phyloP scores from a whole-genome alignment of 2,113 vertebrate species.

The Crypturellus undulatus region DNA sequence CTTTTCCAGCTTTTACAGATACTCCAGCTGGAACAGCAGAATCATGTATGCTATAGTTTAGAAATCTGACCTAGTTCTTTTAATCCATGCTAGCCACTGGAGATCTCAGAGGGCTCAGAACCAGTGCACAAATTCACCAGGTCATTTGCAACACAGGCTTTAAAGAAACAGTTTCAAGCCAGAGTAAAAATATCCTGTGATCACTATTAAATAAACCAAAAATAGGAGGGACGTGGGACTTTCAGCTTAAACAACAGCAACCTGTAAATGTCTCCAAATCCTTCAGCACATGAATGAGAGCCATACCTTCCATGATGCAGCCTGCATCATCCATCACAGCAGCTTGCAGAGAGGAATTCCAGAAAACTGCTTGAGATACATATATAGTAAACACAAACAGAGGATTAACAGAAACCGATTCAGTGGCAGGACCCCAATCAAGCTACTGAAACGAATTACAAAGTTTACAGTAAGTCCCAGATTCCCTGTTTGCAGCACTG shows the following conservation, averaged over 20 bases:
- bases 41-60: slow-evolving; percentile 24
- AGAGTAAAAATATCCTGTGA: slow-evolving; percentile 41
- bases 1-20: slow-evolving; percentile 60
- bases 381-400: slow-evolving; percentile 33
- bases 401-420: slow-evolving; percentile 17
- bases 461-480: background rate
- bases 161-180: slow-evolving; percentile 36
- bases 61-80: slow-evolving; percentile 66
- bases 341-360: slow-evolving; percentile 1
- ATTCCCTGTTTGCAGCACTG: background rate
- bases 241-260: background rate
- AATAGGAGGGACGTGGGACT: background rate
- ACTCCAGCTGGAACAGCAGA: slow-evolving; percentile 67
- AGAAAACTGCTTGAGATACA: background rate
- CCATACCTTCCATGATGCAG: background rate
- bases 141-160: slow-evolving; percentile 39
- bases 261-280: background rate
- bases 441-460: background rate
- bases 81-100: background rate
- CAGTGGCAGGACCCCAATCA: background rate
- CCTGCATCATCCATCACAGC: background rate
- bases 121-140: slow-evolving; percentile 6
- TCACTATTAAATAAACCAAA: slow-evolving; percentile 22
- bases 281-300: slow-evolving; percentile 22
- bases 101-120: slow-evolving; percentile 57